Percentiles rank a stretch among this genome's conserved stretches.
phyloP scores from a whole-genome alignment of 2,888 invertebrate genomes.

The Rhagophthalmus giganteus region DNA sequence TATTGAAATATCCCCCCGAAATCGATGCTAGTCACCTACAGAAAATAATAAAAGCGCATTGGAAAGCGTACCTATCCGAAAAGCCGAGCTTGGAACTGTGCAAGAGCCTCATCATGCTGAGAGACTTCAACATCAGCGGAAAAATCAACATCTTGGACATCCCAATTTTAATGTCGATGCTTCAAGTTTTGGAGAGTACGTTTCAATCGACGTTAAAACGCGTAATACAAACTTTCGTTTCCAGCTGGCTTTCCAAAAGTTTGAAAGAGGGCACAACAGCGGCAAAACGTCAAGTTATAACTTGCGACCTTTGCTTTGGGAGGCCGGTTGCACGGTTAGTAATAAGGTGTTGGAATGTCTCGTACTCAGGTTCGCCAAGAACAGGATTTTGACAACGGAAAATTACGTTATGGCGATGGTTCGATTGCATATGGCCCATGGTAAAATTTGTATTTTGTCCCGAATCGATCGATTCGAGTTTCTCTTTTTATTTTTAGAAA shows the following conservation, averaged over 20 bases:
- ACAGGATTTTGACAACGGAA: constrained; percentile 62
- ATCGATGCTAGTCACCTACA: constrained; percentile 64
- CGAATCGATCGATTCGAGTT: too few species aligned
- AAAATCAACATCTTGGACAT: constrained; percentile 63
- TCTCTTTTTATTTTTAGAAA: constrained; percentile 60
- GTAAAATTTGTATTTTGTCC: too few species aligned
- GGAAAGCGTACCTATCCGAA: constrained; percentile 62
- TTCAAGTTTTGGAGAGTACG: constrained; percentile 67
- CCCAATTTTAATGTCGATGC: constrained; percentile 65
- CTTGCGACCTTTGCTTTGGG: constrained; percentile 67
- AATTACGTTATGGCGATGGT: constrained; percentile 68
- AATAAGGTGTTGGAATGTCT: constrained; percentile 77
- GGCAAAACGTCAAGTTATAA: constrained; percentile 67
- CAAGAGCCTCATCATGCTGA: constrained; percentile 69
- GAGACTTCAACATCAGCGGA: constrained; percentile 68
- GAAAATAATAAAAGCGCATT: constrained; percentile 62
- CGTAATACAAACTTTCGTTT: constrained; percentile 30
- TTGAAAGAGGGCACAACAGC: constrained; percentile 58
- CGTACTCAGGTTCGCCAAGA: constrained; percentile 67
- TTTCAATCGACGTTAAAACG: constrained; percentile 1
- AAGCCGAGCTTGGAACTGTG: constrained; percentile 68
- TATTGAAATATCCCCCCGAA: constrained; percentile 63
- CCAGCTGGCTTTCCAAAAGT: constrained; percentile 64
- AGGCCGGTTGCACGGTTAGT: constrained; percentile 70
- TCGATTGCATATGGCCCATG: constrained; percentile 65